phyloP scores from a whole-genome alignment of 2,797 vertebrate species.

The Eleutherodactylus coqui region DNA sequence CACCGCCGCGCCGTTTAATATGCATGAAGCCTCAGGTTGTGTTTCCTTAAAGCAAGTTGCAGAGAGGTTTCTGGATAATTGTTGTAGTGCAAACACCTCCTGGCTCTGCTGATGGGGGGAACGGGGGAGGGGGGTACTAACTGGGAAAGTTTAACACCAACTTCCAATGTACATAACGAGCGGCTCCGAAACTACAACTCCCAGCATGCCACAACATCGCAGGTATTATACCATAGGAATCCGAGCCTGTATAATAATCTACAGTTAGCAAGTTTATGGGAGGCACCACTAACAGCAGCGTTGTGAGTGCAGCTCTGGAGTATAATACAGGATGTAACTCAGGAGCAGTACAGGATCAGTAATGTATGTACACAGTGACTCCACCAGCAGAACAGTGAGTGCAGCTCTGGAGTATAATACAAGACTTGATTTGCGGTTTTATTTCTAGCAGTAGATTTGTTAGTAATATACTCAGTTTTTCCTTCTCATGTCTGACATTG shows the following conservation, averaged over 20 bases:
- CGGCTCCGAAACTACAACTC: neutral
- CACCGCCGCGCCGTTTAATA: slow-evolving; percentile 52
- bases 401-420: too few species aligned
- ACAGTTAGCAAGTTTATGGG: too few species aligned
- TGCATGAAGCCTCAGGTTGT: slow-evolving; percentile 33
- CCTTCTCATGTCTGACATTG: neutral
- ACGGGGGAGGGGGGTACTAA: neutral
- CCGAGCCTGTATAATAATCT: too few species aligned
- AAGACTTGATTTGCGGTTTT: neutral
- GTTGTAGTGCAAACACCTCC: neutral
- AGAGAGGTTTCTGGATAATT: slow-evolving; percentile 15
- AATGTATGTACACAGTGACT: too few species aligned
- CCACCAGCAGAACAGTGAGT: too few species aligned
- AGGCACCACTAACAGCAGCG: too few species aligned
- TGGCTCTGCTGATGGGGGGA: neutral
- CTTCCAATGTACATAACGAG: slow-evolving; percentile 13
- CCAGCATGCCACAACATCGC: neutral
- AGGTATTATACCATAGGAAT: too few species aligned
- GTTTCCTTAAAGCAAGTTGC: slow-evolving; percentile 29
- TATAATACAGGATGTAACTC: too few species aligned
- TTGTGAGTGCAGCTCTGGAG: too few species aligned
- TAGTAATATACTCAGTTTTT: neutral
- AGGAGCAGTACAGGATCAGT: too few species aligned
- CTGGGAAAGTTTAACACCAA: slow-evolving; percentile 23
- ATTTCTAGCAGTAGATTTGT: neutral